A percentile compares a stretch with the other conserved stretches of the same genome.
Conservation (phyloP, 1,140 invertebrate genomes). For the silkworm (Bombyx mori) region ASM3026992v2 NC_085107.1:9879001-9879500, state of each 20-base stretch:
- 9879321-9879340: too few relatives aligned
- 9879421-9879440: too few relatives aligned
- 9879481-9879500: too few relatives aligned
- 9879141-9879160: conserved; percentile 88
- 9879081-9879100: conserved; percentile 83
- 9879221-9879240: conserved; percentile 20
- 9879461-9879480: too few relatives aligned
- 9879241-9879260: background rate
- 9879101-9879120: conserved; percentile 81
- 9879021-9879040: conserved; percentile 41
- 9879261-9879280: too few relatives aligned
- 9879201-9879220: conserved; percentile 74
- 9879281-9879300: too few relatives aligned
- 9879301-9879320: too few relatives aligned
- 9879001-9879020: conserved; percentile 81
- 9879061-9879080: conserved; percentile 79
- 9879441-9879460: too few relatives aligned
- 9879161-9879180: conserved; percentile 91
- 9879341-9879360: too few relatives aligned
- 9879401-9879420: too few relatives aligned
- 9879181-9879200: conserved; percentile 80
- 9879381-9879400: too few relatives aligned
- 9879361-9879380: too few relatives aligned
- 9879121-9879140: conserved; percentile 78
- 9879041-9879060: conserved; percentile 75